Base-by-base conservation (phyloP, 2,113 vertebrate species). In the Erythrocercus mccallii region DNA sequence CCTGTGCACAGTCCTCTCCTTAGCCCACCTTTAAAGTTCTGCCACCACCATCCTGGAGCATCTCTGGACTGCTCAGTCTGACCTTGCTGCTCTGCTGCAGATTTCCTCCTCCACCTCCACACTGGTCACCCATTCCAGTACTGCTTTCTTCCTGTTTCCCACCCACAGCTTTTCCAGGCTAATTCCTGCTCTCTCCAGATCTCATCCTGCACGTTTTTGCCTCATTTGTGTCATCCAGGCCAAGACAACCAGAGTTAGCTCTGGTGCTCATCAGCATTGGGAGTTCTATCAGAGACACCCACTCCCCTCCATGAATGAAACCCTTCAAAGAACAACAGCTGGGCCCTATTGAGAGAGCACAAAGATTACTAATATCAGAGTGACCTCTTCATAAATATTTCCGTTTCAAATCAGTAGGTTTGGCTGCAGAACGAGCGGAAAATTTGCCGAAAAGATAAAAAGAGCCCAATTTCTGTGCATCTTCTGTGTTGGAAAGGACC, bases 61-160 rank as follows among this genome's bases (percentile, higher is more conserved):
- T 15, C 40, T 25, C 53, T 10, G 47, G 1, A 1, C 53, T 7
- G 28, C 45, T 28, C 8, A 20, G 24, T 9, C 42, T 19, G 38
- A 57, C 56, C 77, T 20, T 1, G 0, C 23, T 22, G 57, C 76
- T 37, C 42, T 20, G 6, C 72, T 27, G 24, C 0, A 2, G 4
- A 51, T 56, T 38, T 69, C 33, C 54, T 2, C 15, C 31, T 53
- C 66, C 45, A 38, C 33, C 61, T 71, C 82, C 40, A 16, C 19
- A 7, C 31, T 33, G 35, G 6, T 10, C 64, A 40, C n/a, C 73
- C 23, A 1, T 6, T 35, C 64, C 78, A 54, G 12, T 0, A 5
- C 35, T 37, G 44, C 33, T 64, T 62, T 15, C 27, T 28, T 56
- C 68, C 50, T 3, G 1, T 5, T 40, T 74, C 31, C 56, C 83